Conservation (phyloP, 2,888 invertebrate species). For the Harpalus rufipes region DNA sequence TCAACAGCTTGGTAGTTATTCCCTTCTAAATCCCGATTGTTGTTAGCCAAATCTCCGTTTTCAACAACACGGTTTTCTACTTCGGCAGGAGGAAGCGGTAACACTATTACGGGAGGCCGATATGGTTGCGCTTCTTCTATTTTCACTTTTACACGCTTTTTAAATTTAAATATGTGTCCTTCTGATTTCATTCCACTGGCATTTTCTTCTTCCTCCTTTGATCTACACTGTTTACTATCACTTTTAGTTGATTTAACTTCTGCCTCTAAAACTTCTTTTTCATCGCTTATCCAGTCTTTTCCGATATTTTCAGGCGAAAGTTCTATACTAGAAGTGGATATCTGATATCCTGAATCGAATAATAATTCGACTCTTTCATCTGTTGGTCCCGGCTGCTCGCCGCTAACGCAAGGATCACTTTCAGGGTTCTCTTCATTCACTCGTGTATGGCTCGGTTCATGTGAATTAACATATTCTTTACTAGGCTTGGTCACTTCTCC, state of each 20-base stretch:
- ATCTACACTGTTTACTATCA: conserved; percentile 32
- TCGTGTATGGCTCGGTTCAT: background rate
- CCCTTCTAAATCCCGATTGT: conserved; percentile 79
- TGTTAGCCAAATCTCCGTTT: conserved; percentile 79
- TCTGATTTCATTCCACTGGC: conserved; percentile 70
- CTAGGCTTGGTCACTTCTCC: background rate
- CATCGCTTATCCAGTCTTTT: conserved; percentile 56
- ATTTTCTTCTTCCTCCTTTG: background rate
- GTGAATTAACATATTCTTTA: conserved; percentile 19
- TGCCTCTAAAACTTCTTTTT: conserved; percentile 47
- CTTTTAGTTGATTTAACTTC: conserved; percentile 20
- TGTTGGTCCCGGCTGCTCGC: conserved; percentile 11
- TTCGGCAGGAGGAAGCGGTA: conserved; percentile 25
- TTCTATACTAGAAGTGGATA: conserved; percentile 72
- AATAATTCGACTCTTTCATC: conserved; percentile 67
- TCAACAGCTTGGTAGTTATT: conserved; percentile 76
- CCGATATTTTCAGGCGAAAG: conserved; percentile 68
- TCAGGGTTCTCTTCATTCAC: conserved; percentile 1
- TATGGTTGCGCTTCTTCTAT: conserved; percentile 22
- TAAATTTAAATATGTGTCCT: conserved; percentile 61
- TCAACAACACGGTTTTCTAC: conserved; percentile 73
- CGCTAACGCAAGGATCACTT: conserved; percentile 44
- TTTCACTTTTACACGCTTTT: conserved; percentile 23
- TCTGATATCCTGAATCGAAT: conserved; percentile 73
- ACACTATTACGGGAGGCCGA: background rate